phyloP scores from a whole-genome alignment of 2,797 vertebrate genomes.

The Lateolabrax maculatus region DNA sequence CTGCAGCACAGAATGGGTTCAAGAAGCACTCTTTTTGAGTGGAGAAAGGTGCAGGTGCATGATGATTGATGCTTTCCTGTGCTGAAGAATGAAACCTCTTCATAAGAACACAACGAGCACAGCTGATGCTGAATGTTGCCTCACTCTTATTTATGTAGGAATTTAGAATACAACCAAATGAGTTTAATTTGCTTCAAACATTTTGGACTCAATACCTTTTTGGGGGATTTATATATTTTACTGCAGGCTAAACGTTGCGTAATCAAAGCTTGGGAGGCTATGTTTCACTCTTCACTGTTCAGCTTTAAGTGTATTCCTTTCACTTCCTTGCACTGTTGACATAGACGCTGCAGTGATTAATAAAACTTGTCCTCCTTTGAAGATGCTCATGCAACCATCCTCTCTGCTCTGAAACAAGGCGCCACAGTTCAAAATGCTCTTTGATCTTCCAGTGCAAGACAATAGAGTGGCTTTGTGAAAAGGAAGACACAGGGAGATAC shows the following conservation, averaged over 20 bases:
- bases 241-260: conserved; percentile 67
- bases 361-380: conserved; percentile 79
- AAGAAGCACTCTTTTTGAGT: conserved; percentile 48
- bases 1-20: conserved; percentile 54
- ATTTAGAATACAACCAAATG: conserved; percentile 30
- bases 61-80: conserved; percentile 45
- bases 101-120: conserved; percentile 28
- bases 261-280: conserved; percentile 65
- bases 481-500: conserved; percentile 48
- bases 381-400: conserved; percentile 76
- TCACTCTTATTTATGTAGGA: conserved; percentile 38
- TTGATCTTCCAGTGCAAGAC: conserved; percentile 76
- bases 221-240: conserved; percentile 59
- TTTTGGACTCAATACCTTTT: conserved; percentile 25
- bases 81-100: conserved; percentile 42
- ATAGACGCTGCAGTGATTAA: conserved; percentile 67
- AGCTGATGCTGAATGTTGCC: conserved; percentile 17
- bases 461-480: conserved; percentile 51
- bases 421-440: conserved; percentile 73
- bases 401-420: conserved; percentile 73
- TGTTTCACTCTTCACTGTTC: conserved; percentile 55
- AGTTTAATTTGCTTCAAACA: conserved; percentile 38
- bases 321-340: conserved; percentile 65
- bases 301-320: conserved; percentile 62
- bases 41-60: conserved; percentile 48